These are phyloP conservation scores for Lacanobia oleracea DNA, from an alignment of 2,888 invertebrate species.

Conservation along the genomic window DNA sequence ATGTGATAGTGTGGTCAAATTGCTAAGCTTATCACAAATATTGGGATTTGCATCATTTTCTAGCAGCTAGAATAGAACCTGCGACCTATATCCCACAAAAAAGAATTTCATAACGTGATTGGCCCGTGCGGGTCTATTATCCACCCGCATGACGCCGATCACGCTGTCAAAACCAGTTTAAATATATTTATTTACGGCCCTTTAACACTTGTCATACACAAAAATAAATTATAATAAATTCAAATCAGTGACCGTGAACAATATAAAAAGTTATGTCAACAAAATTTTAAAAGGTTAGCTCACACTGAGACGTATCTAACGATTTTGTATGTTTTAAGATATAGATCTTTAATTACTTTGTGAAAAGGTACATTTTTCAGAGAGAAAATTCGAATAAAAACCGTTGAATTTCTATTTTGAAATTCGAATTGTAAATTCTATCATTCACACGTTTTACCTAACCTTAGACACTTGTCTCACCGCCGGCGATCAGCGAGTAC, in stretches of 20 bases:
- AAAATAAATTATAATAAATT: constrained; percentile 15
- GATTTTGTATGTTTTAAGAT: background rate
- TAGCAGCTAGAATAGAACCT: background rate
- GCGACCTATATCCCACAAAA: background rate
- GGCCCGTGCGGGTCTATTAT: background rate
- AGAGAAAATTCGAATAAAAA: background rate
- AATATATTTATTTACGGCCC: constrained; percentile 6
- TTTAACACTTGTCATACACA: background rate
- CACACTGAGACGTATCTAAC: background rate
- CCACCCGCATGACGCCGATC: background rate
- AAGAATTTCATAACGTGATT: background rate
- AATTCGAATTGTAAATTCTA: too few species aligned
- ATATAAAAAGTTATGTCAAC: constrained; percentile 23
- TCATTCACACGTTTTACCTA: too few species aligned
- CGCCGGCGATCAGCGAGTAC: too few species aligned
- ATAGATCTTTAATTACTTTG: background rate
- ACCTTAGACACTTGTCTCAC: too few species aligned
- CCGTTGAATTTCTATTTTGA: background rate
- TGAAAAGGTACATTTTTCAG: background rate
- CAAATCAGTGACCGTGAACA: constrained; percentile 36
- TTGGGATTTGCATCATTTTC: background rate
- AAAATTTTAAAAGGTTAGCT: background rate
- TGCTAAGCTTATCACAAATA: background rate
- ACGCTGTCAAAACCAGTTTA: constrained; percentile 1
- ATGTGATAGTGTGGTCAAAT: background rate